Evolutionary conservation across 1,140 invertebrate species (phyloP).

Genomic region (Trypoxylus dichotomus): DNA sequence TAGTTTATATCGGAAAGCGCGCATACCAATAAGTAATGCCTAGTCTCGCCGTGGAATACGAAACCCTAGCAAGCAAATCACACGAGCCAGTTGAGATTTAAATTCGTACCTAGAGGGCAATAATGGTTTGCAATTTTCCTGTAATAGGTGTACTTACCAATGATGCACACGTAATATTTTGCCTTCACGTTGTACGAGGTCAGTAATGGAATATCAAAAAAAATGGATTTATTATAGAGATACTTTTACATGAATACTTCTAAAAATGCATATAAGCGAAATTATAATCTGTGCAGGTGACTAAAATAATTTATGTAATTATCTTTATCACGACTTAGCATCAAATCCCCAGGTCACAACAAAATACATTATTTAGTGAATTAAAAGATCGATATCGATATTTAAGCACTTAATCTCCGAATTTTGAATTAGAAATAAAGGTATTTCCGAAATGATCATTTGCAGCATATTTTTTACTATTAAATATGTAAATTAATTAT

Average conservation of each 20-base stretch:
- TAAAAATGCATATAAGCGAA: not conserved
- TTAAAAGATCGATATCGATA: too few relatives aligned
- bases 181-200: not conserved
- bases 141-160: not conserved
- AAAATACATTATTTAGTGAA: too few relatives aligned
- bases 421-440: too few relatives aligned
- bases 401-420: too few relatives aligned
- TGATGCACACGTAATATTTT: not conserved
- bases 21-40: too few relatives aligned
- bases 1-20: too few relatives aligned
- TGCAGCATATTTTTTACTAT: too few relatives aligned
- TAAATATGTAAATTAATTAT: too few relatives aligned
- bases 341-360: too few relatives aligned
- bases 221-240: not conserved
- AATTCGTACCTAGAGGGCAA: not conserved
- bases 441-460: too few relatives aligned
- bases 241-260: not conserved
- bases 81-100: not conserved
- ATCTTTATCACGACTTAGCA: not conserved
- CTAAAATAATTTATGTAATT: not conserved
- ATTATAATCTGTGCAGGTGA: not conserved
- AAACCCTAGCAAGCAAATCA: constrained; percentile 2
- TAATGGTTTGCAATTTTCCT: not conserved
- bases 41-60: not conserved
- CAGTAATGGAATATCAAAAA: not conserved